These are phyloP conservation scores for Galago senegalensis DNA, from an alignment of 2,797 vertebrate genomes.

Conservation along the genomic window DNA sequence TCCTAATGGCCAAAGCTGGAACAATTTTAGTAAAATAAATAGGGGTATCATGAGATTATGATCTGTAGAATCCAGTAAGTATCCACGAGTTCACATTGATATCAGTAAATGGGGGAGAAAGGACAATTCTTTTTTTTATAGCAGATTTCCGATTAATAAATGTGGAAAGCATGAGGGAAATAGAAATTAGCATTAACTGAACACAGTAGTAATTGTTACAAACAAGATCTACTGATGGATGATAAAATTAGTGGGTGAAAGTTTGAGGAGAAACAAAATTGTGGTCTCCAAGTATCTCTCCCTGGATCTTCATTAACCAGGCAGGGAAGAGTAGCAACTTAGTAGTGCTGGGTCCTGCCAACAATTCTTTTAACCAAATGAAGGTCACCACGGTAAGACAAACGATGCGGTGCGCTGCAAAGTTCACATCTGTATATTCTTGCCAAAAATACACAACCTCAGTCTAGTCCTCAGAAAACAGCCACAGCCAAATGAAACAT, in stretches of 20 bases:
- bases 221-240: neutral
- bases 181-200: neutral
- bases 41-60: neutral
- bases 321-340: neutral
- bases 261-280: slow-evolving; percentile 55
- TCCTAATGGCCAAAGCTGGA: neutral
- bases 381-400: neutral
- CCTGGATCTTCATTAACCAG: neutral
- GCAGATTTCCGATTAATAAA: slow-evolving; percentile 5
- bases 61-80: neutral
- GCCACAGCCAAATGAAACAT: neutral
- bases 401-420: neutral
- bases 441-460: neutral
- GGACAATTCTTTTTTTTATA: neutral
- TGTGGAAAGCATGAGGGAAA: neutral
- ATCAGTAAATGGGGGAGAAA: neutral
- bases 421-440: neutral
- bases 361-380: neutral
- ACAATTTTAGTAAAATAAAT: slow-evolving; percentile 16
- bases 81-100: neutral
- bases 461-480: neutral
- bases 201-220: neutral
- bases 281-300: neutral
- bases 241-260: slow-evolving; percentile 16
- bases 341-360: neutral